Conservation (phyloP, 2,797 vertebrate species). For the Malurus leucopterus region DNA sequence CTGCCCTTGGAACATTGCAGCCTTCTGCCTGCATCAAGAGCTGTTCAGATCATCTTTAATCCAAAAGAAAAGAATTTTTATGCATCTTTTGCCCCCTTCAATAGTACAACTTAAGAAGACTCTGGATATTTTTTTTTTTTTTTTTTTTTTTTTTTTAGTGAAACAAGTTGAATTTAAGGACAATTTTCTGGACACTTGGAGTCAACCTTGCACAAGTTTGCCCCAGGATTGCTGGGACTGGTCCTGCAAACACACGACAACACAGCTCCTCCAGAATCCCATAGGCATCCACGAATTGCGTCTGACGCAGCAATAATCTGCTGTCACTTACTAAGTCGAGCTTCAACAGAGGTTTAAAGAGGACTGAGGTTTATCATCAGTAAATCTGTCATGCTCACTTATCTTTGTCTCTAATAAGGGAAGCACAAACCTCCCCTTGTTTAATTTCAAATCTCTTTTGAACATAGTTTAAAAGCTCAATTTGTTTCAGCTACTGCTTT, state of each 20-base stretch:
- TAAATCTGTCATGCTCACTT: neutral
- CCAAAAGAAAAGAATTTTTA: neutral
- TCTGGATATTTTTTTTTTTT: no score
- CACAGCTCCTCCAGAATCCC: neutral
- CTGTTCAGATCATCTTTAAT: neutral
- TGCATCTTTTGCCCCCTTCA: neutral
- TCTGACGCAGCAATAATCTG: neutral
- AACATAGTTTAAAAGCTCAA: neutral
- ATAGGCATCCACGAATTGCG: neutral
- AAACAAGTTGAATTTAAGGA: neutral
- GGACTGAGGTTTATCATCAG: neutral
- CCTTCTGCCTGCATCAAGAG: neutral
- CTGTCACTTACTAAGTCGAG: neutral
- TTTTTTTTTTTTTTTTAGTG: neutral
- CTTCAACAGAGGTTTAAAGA: conserved; percentile 2
- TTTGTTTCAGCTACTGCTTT: neutral
- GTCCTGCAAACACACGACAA: neutral
- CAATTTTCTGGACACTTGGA: neutral
- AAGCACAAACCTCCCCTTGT: neutral
- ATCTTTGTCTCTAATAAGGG: neutral
- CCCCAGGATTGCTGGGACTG: neutral
- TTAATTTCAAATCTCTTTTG: neutral
- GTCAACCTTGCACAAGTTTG: neutral
- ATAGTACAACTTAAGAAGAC: neutral
- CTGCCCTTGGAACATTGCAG: neutral